phyloP scores from a whole-genome alignment of 1,140 invertebrate genomes.

The Sinella curviseta region DNA sequence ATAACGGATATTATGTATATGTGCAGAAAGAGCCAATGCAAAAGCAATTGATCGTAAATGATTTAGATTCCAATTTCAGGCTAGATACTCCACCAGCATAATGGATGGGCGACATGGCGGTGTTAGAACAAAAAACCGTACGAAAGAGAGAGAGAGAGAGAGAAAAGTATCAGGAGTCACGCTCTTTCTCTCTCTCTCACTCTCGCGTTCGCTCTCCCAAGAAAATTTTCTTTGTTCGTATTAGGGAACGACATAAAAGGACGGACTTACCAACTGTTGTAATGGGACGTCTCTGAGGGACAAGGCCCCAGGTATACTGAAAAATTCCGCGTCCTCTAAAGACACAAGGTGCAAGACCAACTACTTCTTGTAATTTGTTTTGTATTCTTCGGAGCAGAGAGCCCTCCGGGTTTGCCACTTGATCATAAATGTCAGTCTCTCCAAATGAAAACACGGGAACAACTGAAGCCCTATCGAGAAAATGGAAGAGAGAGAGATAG shows the following conservation, averaged over 20 bases:
- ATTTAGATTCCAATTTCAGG: conserved; percentile 17
- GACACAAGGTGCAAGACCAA: conserved; percentile 77
- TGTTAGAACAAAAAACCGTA: background rate
- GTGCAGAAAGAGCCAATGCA: background rate
- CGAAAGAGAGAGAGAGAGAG: too few species aligned
- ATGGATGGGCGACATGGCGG: background rate
- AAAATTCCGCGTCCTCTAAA: conserved; percentile 83
- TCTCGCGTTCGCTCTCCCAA: too few species aligned
- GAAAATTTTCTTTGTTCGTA: background rate
- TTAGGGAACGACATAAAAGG: background rate
- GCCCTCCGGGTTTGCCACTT: conserved; percentile 70
- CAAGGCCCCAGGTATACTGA: conserved; percentile 81
- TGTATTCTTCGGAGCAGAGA: conserved; percentile 70
- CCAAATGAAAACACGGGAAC: conserved; percentile 90
- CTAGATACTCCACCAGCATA: background rate
- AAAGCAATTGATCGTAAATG: conserved; percentile 23
- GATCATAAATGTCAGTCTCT: conserved; percentile 84
- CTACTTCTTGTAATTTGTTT: conserved; percentile 65
- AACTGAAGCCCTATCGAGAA: conserved; percentile 66
- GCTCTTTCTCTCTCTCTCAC: background rate
- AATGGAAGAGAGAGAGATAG: conserved; percentile 34
- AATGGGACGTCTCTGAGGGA: conserved; percentile 76
- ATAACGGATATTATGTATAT: background rate
- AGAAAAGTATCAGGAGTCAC: background rate
- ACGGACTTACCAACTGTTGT: conserved; percentile 74